phyloP scores from a whole-genome alignment of 2,797 vertebrate genomes.

The Delichon dasypus region DNA sequence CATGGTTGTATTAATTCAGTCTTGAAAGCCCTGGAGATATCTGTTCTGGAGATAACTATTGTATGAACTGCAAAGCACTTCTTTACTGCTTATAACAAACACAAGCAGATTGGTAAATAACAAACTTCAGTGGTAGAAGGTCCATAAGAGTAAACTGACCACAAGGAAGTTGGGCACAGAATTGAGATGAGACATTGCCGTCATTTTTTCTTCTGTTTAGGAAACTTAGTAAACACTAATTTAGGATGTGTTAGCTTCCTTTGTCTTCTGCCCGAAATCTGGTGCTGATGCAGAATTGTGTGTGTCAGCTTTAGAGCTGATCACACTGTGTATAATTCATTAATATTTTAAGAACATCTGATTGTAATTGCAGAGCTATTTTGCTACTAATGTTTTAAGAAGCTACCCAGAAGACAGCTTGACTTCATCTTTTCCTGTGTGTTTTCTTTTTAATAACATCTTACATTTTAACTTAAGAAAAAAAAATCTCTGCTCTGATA shows the following conservation, averaged over 20 bases:
- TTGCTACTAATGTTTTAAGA: background rate
- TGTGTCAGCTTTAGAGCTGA: background rate
- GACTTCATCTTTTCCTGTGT: background rate
- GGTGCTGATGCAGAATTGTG: background rate
- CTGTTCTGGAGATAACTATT: background rate
- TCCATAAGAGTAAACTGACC: background rate
- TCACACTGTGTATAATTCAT: background rate
- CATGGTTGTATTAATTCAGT: background rate
- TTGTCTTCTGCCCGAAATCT: background rate
- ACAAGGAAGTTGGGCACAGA: background rate
- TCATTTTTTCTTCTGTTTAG: background rate
- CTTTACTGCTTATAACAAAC: background rate
- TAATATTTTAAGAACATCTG: background rate
- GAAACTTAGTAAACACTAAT: background rate
- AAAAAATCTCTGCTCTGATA: background rate
- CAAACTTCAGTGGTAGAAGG: background rate
- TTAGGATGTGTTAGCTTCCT: fast-evolving
- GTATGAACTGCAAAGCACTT: background rate
- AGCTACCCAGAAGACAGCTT: background rate
- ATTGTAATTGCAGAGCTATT: background rate
- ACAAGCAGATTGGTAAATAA: background rate
- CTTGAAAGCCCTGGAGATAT: background rate
- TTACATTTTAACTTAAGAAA: background rate
- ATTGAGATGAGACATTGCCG: background rate
- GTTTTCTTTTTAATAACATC: background rate